Percentiles rank a stretch among this genome's conserved stretches.
Conservation (phyloP, 2,888 invertebrate species). For the Phyto melanocephala region DNA sequence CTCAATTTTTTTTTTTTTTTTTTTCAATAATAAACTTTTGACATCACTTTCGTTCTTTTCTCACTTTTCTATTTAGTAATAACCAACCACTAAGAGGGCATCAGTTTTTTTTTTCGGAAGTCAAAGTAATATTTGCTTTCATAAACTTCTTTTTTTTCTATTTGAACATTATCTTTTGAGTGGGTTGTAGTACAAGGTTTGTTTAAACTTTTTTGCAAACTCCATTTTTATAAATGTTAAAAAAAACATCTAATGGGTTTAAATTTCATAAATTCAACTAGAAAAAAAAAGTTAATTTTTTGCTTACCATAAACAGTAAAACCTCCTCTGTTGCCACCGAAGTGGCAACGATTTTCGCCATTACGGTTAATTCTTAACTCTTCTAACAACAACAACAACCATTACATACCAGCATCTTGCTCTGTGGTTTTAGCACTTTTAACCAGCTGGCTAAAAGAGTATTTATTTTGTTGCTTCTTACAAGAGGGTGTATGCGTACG, state of each 20-base stretch:
- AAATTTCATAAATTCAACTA: slow-evolving; percentile 45
- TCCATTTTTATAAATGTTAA: not conserved
- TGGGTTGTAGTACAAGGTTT: not conserved
- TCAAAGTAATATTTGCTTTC: slow-evolving; percentile 16
- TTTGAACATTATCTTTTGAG: not conserved
- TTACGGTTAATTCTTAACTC: not conserved
- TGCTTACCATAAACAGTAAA: slow-evolving; percentile 7
- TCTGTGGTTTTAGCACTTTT: not conserved
- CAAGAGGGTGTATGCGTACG: slow-evolving; percentile 51
- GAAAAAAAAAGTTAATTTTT: not conserved
- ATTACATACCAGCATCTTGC: slow-evolving; percentile 20
- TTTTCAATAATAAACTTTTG: slow-evolving; percentile 2
- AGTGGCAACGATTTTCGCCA: not conserved
- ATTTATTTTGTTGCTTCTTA: not conserved
- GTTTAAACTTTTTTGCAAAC: not conserved
- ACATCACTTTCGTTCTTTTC: not conserved
- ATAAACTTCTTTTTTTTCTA: not conserved
- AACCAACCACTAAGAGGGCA: slow-evolving; percentile 16
- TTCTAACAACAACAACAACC: not conserved
- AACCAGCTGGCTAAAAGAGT: not conserved
- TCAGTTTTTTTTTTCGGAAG: not conserved
- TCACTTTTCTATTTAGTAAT: not conserved
- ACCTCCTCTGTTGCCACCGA: not conserved
- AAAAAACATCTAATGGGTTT: not conserved
- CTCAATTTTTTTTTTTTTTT: not conserved